Evolutionary conservation across 2,888 invertebrate genomes (phyloP), one percentile per base, ranked within the genome.

Genomic region (Biston betularia): DNA sequence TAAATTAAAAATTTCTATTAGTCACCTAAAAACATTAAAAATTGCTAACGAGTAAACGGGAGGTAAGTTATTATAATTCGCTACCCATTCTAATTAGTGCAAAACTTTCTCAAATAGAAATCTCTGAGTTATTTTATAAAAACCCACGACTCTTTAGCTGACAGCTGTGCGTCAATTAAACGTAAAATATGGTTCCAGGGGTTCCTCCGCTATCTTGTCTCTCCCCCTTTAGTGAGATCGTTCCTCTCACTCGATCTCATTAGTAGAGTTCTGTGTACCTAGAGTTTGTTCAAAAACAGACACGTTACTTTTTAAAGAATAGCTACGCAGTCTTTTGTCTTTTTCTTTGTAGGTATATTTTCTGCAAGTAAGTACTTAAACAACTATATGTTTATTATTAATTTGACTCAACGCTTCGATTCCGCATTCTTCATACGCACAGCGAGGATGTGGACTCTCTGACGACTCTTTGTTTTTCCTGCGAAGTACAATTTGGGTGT

Each of bases 121-220:
- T 77, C 70, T 78, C 80, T 75, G 71, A 78, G 78, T 68, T 77
- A 79, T 84, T 84, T 85, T 86, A 82, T 80, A 38, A 90, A 88
- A 90, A 88, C 85, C 85, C 81, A 84, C 84, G 86, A 88, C 90
- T 92, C 89, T 90, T 92, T 92, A 92, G 84, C 87, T 89, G 92
- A 91, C 91, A 89, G 90, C 89, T 88, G 89, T 83, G 91, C 89
- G 90, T 92, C 92, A 92, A 92, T 92, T 92, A 92, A 91, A 90
- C 88, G 87, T 91, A 89, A 92, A 92, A 92, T 92, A 93, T 90
- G 87, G 91, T 87, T 89, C 86, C 84, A 76, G 83, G 87, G 86
- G 87, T 87, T 77, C 80, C 74, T 72, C 79, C 76, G 64, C 73
- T 64, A n/a, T 34, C 74, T 79, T 61, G 65, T 62, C 57, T 48